Evolutionary conservation across 2,113 vertebrate species (phyloP).

Genomic region (Sclerurus mexicanus): DNA sequence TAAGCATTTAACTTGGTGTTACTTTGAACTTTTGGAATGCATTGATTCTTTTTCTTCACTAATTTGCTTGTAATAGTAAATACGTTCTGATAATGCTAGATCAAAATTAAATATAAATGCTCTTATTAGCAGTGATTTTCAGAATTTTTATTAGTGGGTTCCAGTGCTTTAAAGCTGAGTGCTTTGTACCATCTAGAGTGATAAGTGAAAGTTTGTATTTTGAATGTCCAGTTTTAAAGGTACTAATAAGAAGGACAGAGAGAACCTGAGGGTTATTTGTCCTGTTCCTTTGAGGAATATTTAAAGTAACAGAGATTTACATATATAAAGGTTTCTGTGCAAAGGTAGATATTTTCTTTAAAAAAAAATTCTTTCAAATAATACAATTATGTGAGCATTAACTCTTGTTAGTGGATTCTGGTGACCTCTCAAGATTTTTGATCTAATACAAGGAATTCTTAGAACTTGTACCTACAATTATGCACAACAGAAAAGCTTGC

Average conservation of each 20-base stretch:
- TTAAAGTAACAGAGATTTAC: neutral
- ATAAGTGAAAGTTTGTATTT: neutral
- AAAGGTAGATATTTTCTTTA: neutral
- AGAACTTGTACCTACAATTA: neutral
- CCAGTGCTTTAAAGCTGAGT: neutral
- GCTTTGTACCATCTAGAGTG: neutral
- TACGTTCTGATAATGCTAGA: neutral
- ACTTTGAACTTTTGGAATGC: neutral
- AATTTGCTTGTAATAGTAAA: neutral
- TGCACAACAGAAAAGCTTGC: neutral
- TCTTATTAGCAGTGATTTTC: neutral
- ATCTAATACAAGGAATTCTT: neutral
- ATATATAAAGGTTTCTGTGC: neutral
- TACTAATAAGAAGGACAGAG: neutral
- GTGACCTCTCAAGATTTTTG: neutral
- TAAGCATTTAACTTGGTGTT: neutral
- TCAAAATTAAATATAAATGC: neutral
- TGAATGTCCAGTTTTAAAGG: neutral
- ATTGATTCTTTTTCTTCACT: neutral
- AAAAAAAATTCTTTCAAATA: neutral
- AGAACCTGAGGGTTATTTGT: neutral
- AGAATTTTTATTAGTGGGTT: neutral
- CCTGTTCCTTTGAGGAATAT: neutral
- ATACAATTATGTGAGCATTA: neutral
- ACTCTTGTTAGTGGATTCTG: neutral